Percentiles rank a stretch among this genome's conserved stretches.
phyloP scores from a whole-genome alignment of 2,888 invertebrate species.

The Ochropleura leucogaster region DNA sequence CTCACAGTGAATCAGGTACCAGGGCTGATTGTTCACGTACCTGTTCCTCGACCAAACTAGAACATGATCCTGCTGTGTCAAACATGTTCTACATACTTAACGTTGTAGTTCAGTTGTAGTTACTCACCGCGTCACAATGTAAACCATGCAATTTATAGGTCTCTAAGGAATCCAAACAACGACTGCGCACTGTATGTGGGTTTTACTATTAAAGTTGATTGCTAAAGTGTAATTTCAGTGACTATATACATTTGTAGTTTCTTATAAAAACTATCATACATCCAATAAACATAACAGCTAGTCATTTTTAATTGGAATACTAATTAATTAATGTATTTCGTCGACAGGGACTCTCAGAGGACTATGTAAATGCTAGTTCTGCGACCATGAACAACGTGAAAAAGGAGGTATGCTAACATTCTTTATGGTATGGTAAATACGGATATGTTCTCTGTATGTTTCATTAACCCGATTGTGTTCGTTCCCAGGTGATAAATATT shows the following conservation, averaged over 20 bases:
- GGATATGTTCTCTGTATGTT: conserved; percentile 4
- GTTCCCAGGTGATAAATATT: conserved; percentile 93
- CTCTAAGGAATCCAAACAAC: conserved; percentile 25
- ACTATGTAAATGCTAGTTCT: conserved; percentile 95
- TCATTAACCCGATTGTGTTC: conserved; percentile 51
- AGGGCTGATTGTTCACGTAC: not conserved
- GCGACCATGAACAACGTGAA: conserved; percentile 94
- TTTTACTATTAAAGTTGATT: not conserved
- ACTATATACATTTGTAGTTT: not conserved
- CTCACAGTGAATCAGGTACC: not conserved
- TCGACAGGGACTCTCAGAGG: conserved; percentile 93
- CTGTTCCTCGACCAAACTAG: not conserved
- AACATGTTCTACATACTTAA: not conserved
- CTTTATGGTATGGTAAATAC: conserved; percentile 21
- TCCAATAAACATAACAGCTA: conserved; percentile 18
- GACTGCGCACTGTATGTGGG: not conserved
- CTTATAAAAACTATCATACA: conserved; percentile 3
- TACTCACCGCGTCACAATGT: conserved; percentile 18
- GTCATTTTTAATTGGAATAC: conserved; percentile 36
- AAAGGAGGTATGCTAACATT: conserved; percentile 90
- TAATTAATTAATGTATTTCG: conserved; percentile 36
- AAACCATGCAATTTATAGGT: conserved; percentile 27
- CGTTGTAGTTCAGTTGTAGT: not conserved
- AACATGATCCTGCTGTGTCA: not conserved
- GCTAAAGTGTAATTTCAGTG: conserved; percentile 6